Percentiles rank a stretch among this genome's conserved stretches.
Conservation (phyloP, 1,140 invertebrate species). For the Heliconius melpomene region DNA sequence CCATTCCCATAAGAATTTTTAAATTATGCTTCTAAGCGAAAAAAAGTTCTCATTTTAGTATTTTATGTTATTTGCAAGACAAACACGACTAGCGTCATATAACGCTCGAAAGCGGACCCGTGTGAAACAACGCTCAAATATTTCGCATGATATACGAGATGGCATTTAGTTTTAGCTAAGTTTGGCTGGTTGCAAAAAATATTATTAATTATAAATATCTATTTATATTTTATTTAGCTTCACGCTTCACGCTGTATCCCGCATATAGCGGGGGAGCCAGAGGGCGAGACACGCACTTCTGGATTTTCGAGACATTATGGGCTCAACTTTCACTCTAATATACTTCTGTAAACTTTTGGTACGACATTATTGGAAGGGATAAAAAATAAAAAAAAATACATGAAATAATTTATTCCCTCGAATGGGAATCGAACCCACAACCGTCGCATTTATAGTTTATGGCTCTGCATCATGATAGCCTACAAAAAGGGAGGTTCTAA, state of each 20-base stretch:
- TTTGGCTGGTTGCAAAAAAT: neutral
- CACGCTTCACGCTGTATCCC: neutral
- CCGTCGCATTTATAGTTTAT: too few relatives aligned
- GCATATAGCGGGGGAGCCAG: neutral
- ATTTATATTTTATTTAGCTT: neutral
- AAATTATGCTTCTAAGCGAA: neutral
- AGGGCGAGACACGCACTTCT: neutral
- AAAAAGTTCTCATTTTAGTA: neutral
- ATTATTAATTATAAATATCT: neutral
- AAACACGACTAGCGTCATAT: constrained; percentile 18
- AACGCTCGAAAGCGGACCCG: constrained; percentile 24
- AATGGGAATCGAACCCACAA: too few relatives aligned
- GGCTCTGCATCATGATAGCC: too few relatives aligned
- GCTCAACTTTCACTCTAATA: too few relatives aligned
- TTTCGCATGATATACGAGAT: constrained; percentile 44
- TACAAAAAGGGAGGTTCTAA: too few relatives aligned
- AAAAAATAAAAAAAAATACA: too few relatives aligned
- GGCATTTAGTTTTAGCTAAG: constrained; percentile 2
- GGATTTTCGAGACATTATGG: neutral
- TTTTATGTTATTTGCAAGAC: constrained; percentile 20
- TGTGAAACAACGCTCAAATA: constrained; percentile 43
- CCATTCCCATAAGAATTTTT: neutral
- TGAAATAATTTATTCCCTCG: too few relatives aligned
- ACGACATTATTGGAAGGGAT: too few relatives aligned
- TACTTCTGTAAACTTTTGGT: too few relatives aligned